Conservation (phyloP, 2,888 invertebrate species). For the Dolichomitus sp. region DNA sequence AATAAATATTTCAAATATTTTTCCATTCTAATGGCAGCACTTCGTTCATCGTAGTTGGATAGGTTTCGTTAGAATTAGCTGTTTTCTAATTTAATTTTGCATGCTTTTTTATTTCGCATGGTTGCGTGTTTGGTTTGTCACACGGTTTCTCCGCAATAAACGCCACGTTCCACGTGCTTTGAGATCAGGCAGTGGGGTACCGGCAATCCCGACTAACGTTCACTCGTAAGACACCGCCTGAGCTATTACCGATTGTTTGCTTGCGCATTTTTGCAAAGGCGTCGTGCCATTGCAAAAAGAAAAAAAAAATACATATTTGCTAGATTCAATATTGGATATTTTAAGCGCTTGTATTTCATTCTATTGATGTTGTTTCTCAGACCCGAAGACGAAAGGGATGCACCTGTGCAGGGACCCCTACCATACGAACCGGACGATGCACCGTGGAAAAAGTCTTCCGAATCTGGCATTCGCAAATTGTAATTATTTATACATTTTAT, state of each 20-base stretch:
- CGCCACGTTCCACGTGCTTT: constrained; percentile 68
- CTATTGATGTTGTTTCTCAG: constrained; percentile 67
- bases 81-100: constrained; percentile 69
- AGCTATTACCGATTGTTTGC: constrained; percentile 38
- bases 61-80: constrained; percentile 6
- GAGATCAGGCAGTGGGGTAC: constrained; percentile 72
- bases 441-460: constrained; percentile 94
- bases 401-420: constrained; percentile 98
- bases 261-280: constrained; percentile 38
- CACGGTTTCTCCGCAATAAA: constrained; percentile 61
- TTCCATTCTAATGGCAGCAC: background rate
- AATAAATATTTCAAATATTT: background rate
- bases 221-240: constrained; percentile 69
- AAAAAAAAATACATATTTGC: constrained; percentile 27
- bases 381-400: constrained; percentile 90
- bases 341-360: constrained; percentile 11
- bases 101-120: constrained; percentile 71
- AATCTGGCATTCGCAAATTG: constrained; percentile 97
- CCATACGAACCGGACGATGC: constrained; percentile 99
- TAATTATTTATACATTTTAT: constrained; percentile 87
- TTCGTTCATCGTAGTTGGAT: constrained; percentile 3
- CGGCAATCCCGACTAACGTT: constrained; percentile 71
- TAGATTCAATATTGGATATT: constrained; percentile 7
- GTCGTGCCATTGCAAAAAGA: constrained; percentile 17
- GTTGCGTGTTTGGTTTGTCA: constrained; percentile 67